Evolutionary conservation across 2,888 invertebrate genomes (phyloP).

Genomic region (Drosophila subquinaria): DNA sequence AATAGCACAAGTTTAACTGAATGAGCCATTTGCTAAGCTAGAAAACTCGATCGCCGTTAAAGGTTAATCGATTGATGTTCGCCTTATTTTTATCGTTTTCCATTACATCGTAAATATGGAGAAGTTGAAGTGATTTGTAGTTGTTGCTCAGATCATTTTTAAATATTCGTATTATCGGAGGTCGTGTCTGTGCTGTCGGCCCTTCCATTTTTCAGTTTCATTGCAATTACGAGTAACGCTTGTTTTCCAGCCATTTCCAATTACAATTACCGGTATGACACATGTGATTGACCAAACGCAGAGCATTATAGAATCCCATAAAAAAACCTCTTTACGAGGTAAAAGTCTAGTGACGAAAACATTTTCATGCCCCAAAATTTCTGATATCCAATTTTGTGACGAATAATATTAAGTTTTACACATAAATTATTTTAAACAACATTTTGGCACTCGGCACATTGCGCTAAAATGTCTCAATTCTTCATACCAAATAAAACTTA

Average conservation of each 20-base stretch:
- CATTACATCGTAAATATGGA: slow-evolving; percentile 15
- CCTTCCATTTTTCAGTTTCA: slow-evolving; percentile 18
- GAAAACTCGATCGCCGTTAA: slow-evolving; percentile 5
- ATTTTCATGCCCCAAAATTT: no score
- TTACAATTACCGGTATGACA: slow-evolving; percentile 15
- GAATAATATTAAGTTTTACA: no score
- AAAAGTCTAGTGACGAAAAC: no score
- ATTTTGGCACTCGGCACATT: no score
- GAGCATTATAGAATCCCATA: not conserved
- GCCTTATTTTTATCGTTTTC: not conserved
- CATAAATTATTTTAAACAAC: no score
- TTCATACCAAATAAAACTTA: no score
- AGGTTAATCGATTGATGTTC: slow-evolving; percentile 20
- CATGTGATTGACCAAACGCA: slow-evolving; percentile 22
- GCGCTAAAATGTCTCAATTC: no score
- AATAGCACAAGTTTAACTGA: slow-evolving; percentile 6
- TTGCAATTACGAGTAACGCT: slow-evolving; percentile 20
- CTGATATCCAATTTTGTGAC: no score
- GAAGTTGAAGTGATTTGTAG: slow-evolving; percentile 18
- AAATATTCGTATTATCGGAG: slow-evolving; percentile 42
- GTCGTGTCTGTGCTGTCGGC: slow-evolving; percentile 32
- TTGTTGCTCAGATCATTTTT: slow-evolving; percentile 14
- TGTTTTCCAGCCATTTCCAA: slow-evolving; percentile 10
- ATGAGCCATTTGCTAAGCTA: not conserved
- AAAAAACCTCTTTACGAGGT: no score